A percentile compares a stretch with the other conserved stretches of the same genome.
Conservation (phyloP, 2,797 vertebrate genomes). For the Gadopsis marmoratus region DNA sequence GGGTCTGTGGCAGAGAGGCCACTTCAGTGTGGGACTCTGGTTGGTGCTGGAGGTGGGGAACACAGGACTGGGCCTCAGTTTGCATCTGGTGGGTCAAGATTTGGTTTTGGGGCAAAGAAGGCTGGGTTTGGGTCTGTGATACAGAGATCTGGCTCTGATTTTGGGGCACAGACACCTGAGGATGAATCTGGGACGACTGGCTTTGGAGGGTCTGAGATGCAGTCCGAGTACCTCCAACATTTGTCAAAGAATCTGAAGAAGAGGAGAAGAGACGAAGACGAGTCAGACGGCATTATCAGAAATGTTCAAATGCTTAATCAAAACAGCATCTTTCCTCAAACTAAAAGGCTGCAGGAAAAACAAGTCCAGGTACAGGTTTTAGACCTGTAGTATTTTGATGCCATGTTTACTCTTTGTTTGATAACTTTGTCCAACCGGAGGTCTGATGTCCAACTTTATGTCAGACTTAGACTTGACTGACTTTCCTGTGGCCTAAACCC, state of each 20-base stretch:
- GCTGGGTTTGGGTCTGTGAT: not conserved
- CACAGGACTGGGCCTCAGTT: constrained; percentile 23
- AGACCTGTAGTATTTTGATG: no score
- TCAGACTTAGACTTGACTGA: no score
- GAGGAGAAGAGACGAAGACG: not conserved
- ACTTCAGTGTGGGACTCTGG: constrained; percentile 6
- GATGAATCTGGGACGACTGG: not conserved
- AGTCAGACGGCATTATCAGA: not conserved
- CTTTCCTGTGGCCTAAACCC: no score
- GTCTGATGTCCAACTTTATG: no score
- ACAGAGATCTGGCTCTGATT: constrained; percentile 42
- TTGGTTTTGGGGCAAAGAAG: not conserved
- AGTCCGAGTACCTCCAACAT: not conserved
- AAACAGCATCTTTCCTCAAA: not conserved
- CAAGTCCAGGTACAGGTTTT: no score
- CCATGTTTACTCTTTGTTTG: no score
- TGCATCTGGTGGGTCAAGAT: not conserved
- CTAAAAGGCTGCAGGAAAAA: not conserved
- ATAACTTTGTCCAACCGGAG: no score
- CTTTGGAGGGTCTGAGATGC: not conserved
- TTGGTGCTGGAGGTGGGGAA: not conserved
- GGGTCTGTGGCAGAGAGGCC: not conserved
- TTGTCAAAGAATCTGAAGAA: constrained; percentile 33
- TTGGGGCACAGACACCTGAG: constrained; percentile 4
- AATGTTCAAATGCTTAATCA: no score